Conservation (phyloP, 1,140 invertebrate species). For the Philopotamus ludificatus region DNA sequence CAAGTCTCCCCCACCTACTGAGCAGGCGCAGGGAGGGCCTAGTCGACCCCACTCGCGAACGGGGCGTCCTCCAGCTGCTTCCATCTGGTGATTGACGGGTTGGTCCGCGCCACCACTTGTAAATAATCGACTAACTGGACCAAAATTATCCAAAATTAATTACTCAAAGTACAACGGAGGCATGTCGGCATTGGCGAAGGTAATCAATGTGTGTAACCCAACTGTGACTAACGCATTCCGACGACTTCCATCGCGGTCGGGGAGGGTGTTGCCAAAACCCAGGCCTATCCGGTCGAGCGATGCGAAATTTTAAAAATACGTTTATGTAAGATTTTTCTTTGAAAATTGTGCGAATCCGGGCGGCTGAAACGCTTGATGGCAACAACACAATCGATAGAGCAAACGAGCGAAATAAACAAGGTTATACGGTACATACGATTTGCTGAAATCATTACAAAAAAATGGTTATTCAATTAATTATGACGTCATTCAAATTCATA, state of each 20-base stretch:
- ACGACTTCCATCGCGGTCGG: too few species aligned
- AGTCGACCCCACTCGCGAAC: background rate
- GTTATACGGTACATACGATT: background rate
- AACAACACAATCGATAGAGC: background rate
- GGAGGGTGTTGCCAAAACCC: too few species aligned
- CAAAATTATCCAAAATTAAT: slow-evolving; percentile 39
- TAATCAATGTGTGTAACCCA: slow-evolving; percentile 6
- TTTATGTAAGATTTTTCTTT: too few species aligned
- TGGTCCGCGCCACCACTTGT: background rate
- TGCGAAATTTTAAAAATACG: too few species aligned
- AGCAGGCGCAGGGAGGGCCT: slow-evolving; percentile 22
- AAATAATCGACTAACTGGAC: background rate
- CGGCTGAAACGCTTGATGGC: background rate
- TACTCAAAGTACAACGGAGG: slow-evolving; percentile 42
- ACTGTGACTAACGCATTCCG: background rate
- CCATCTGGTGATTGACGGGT: background rate
- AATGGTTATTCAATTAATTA: too few species aligned
- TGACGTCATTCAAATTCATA: too few species aligned
- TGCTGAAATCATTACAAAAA: too few species aligned
- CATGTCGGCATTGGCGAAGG: slow-evolving; percentile 41
- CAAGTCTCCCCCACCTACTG: slow-evolving; percentile 4
- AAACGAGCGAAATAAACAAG: background rate
- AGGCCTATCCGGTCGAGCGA: too few species aligned
- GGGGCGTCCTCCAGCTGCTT: background rate
- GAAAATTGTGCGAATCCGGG: too few species aligned